Evolutionary conservation across 1,140 invertebrate genomes (phyloP).

Genomic region (Tribolium castaneum): DNA sequence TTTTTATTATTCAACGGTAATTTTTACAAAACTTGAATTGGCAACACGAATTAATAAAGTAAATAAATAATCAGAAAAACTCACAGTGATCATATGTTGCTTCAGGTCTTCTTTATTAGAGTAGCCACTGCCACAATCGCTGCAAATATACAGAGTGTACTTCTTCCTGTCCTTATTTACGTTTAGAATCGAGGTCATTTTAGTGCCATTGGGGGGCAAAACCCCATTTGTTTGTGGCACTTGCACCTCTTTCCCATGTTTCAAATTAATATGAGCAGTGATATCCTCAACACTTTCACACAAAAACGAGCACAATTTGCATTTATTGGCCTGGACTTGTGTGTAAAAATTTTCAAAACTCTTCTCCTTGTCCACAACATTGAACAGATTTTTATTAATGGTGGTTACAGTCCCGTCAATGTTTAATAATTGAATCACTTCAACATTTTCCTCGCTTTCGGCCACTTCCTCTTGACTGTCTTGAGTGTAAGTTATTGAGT

Average conservation of each 20-base stretch:
- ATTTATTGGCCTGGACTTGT: conserved; percentile 52
- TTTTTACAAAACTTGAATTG: no score
- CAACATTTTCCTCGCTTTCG: not conserved
- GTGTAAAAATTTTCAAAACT: conserved; percentile 47
- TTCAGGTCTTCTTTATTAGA: conserved; percentile 52
- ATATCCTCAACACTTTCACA: conserved; percentile 51
- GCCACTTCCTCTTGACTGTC: not conserved
- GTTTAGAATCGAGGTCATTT: conserved; percentile 49
- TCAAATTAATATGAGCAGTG: conserved; percentile 46
- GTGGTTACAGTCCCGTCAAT: conserved; percentile 49
- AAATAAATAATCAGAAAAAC: no score
- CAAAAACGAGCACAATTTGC: conserved; percentile 53
- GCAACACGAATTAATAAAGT: no score
- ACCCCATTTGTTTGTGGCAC: not conserved
- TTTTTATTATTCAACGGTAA: not conserved
- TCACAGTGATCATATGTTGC: conserved; percentile 53
- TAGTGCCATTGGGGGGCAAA: conserved; percentile 10
- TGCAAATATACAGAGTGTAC: conserved; percentile 52
- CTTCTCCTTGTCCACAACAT: not conserved
- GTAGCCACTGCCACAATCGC: conserved; percentile 52
- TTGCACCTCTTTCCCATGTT: conserved; percentile 41
- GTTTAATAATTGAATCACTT: conserved; percentile 48
- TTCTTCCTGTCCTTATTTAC: conserved; percentile 47
- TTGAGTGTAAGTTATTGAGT: conserved; percentile 30
- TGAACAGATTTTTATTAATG: conserved; percentile 42